Conservation (phyloP, 1,140 invertebrate species). For the Drosophila hydei region DNA sequence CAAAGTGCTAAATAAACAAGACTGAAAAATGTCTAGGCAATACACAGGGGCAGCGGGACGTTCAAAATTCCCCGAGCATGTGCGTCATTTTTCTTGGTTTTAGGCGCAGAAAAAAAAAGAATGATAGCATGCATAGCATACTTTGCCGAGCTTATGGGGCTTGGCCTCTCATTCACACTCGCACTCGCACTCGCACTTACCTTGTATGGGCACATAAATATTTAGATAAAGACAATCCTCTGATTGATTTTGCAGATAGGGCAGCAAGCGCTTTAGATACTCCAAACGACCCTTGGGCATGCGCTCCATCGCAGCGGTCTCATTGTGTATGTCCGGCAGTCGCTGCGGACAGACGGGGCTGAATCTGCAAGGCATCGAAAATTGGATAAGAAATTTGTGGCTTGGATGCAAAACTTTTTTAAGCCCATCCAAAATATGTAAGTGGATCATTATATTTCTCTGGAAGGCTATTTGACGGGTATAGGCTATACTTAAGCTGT, state of each 20-base stretch:
- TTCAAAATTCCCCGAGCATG: conserved; percentile 11
- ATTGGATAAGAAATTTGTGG: conserved; percentile 39
- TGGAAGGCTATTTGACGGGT: neutral
- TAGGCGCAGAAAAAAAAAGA: conserved; percentile 20
- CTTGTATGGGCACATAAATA: conserved; percentile 97
- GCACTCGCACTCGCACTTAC: conserved; percentile 85
- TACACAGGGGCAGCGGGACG: neutral
- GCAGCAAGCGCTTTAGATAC: conserved; percentile 93
- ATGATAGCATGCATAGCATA: conserved; percentile 12
- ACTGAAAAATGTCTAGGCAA: conserved; percentile 55
- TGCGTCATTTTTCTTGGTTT: conserved; percentile 72
- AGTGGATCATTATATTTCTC: neutral
- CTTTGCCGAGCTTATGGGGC: conserved; percentile 16
- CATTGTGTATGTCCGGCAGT: conserved; percentile 91
- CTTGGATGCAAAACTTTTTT: conserved; percentile 49
- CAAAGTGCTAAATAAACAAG: conserved; percentile 83
- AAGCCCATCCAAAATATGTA: neutral
- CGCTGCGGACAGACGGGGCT: conserved; percentile 96
- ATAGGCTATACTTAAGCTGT: too few species aligned
- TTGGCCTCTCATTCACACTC: neutral
- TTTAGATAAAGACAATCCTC: conserved; percentile 99
- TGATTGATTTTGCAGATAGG: conserved; percentile 94
- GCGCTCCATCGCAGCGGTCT: conserved; percentile 90
- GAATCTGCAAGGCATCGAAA: conserved; percentile 85
- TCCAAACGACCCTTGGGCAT: conserved; percentile 95